Evolutionary conservation across 2,797 vertebrate genomes (phyloP), one percentile per base, ranked within the genome.

Genomic region (Clarias pachynema): DNA sequence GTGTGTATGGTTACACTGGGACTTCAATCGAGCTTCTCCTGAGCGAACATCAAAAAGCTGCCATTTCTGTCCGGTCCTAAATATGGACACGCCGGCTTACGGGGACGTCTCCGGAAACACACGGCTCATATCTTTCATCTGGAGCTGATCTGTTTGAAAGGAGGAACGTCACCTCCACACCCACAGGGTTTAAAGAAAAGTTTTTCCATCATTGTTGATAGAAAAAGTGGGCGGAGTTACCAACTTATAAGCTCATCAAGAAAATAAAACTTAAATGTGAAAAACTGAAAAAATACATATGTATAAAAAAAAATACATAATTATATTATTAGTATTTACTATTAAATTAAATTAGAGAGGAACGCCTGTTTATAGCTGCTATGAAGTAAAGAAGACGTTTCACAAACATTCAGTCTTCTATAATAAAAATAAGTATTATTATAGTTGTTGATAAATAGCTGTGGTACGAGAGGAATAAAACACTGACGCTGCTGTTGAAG

Each of bases 31-130:
- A 5, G 75, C 85, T 84, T 44, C 56, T 79, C 59, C 16, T 84
- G 80, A 79, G 60, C 37, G 26, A 65, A 87, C 84, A 86, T 89
- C 82, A 88, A 89, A 89, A 72, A 63, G 77, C 85, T 89, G 88
- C 87, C 86, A 86, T 90, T 89, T 86, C 88, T 34, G 40, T 60
- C 60, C 79, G 53, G 75, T 70, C 73, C 85, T 82, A 69, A 86
- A 78, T 69, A 31, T 69, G 49, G 62, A 49, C 49, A 20, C n/a
- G 34, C 20, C n/a, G 4, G 1, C 57, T 66, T 44, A 12, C 24
- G 9, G 3, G 29, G 12, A 69, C 53, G 66, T 49, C 37, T 84
- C 73, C 44, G 49, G 72, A 62, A 74, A 65, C 16, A 15, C 10
- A 14, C 44, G 60, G 31, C 29, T 5, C 66, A 29, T 80, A 68